Conservation (phyloP, 2,797 vertebrate species). For the Poecilia velifera region DNA sequence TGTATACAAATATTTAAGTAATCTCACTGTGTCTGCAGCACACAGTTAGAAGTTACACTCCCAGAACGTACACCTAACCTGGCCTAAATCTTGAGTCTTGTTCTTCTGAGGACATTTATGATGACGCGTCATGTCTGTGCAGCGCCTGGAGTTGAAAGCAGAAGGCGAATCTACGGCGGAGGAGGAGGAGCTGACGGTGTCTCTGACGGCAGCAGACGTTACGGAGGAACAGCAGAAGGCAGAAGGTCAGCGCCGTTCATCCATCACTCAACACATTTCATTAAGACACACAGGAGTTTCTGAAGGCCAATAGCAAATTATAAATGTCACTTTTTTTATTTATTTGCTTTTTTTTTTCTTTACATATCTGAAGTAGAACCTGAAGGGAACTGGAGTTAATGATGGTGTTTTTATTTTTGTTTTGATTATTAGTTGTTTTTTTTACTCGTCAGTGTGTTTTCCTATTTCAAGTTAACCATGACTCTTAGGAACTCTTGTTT, state of each 20-base stretch:
- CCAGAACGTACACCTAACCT: background rate
- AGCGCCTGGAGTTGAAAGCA: conserved; percentile 54
- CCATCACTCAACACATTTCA: background rate
- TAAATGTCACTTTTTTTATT: background rate
- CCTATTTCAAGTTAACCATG: background rate
- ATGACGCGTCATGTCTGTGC: conserved; percentile 11
- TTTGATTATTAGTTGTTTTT: background rate
- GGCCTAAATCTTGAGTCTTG: background rate
- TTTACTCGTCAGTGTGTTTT: background rate
- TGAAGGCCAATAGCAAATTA: background rate
- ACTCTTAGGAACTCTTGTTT: background rate
- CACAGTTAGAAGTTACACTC: background rate
- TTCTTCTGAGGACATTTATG: background rate
- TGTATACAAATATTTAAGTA: background rate
- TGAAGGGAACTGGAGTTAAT: background rate
- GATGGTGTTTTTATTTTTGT: background rate
- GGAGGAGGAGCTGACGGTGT: conserved; percentile 33
- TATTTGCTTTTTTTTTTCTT: background rate
- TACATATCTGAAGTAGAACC: no score
- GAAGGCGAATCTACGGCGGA: conserved; percentile 37
- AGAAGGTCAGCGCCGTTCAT: conserved; percentile 34
- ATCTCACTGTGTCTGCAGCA: background rate
- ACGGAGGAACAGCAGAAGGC: conserved; percentile 33
- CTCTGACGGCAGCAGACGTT: conserved; percentile 16
- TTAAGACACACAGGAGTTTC: background rate